These are phyloP conservation scores for Oophaga pumilio DNA, from an alignment of 2,113 vertebrate genomes.

Conservation along the genomic window DNA sequence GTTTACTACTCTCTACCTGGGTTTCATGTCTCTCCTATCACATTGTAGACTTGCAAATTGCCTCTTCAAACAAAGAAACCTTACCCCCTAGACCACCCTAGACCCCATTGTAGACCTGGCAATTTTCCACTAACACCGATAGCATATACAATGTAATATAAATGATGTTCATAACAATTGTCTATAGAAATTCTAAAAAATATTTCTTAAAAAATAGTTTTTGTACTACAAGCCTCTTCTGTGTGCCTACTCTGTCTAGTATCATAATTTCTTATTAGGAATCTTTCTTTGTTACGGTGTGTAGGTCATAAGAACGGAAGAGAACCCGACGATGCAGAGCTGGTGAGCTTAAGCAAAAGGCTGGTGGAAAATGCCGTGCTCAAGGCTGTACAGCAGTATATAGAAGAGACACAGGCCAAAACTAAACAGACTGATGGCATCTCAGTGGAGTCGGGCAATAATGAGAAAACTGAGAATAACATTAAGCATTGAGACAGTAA, in stretches of 20 bases:
- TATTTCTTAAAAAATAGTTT: background rate
- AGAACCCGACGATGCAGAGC: slow-evolving; percentile 84
- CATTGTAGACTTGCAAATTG: no score
- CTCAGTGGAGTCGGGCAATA: slow-evolving; percentile 61
- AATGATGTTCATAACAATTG: no score
- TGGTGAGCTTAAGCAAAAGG: slow-evolving; percentile 84
- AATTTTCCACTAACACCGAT: no score
- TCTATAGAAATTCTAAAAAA: no score
- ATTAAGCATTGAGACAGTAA: slow-evolving; percentile 62
- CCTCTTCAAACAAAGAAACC: no score
- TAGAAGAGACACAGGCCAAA: slow-evolving; percentile 84
- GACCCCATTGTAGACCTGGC: no score
- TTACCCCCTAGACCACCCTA: no score
- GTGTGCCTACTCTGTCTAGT: background rate
- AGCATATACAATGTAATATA: no score
- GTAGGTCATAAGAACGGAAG: slow-evolving; percentile 79
- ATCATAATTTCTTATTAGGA: slow-evolving; percentile 12
- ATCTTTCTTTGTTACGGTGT: slow-evolving; percentile 77
- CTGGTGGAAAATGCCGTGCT: slow-evolving; percentile 87
- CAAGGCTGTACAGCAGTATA: slow-evolving; percentile 85
- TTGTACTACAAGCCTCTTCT: background rate
- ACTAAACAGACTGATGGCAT: slow-evolving; percentile 72
- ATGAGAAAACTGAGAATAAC: slow-evolving; percentile 64
- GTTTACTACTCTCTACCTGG: no score
- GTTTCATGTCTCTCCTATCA: no score